Conservation (phyloP, 2,888 invertebrate species). For the Lasioglossum pauxillum region DNA sequence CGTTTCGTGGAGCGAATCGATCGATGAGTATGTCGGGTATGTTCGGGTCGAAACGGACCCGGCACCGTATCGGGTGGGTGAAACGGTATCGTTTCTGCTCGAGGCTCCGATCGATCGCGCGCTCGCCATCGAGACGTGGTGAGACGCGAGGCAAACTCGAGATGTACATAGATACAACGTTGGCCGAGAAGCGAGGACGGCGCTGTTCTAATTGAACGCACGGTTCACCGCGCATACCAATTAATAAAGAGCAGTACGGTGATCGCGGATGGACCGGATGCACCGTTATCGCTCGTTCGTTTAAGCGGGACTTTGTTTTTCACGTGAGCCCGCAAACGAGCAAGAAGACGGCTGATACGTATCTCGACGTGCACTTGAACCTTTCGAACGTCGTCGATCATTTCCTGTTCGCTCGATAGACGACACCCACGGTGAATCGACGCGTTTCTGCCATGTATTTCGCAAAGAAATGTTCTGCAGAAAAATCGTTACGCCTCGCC, state of each 20-base stretch:
- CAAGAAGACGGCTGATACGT: background rate
- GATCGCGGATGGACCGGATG: conserved; percentile 46
- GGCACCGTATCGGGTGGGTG: background rate
- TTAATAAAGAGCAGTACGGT: conserved; percentile 56
- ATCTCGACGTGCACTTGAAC: background rate
- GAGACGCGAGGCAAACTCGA: conserved; percentile 8
- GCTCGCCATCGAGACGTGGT: background rate
- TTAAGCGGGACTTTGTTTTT: conserved; percentile 32
- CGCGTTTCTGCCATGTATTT: background rate
- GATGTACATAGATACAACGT: background rate
- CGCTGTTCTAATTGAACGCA: conserved; percentile 57
- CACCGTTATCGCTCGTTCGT: conserved; percentile 48
- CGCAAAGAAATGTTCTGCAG: background rate
- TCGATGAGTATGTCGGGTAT: background rate
- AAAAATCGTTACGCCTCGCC: background rate
- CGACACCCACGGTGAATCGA: background rate
- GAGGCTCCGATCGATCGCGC: background rate
- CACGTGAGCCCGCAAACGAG: background rate
- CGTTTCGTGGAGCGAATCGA: background rate
- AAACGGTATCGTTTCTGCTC: background rate
- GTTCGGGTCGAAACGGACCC: background rate
- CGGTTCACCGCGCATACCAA: conserved; percentile 52
- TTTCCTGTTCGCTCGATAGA: background rate
- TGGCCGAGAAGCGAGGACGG: conserved; percentile 23
- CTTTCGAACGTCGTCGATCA: background rate